Base-by-base conservation (phyloP, 1,140 invertebrate species). In the Sminthurides bifidus region DNA sequence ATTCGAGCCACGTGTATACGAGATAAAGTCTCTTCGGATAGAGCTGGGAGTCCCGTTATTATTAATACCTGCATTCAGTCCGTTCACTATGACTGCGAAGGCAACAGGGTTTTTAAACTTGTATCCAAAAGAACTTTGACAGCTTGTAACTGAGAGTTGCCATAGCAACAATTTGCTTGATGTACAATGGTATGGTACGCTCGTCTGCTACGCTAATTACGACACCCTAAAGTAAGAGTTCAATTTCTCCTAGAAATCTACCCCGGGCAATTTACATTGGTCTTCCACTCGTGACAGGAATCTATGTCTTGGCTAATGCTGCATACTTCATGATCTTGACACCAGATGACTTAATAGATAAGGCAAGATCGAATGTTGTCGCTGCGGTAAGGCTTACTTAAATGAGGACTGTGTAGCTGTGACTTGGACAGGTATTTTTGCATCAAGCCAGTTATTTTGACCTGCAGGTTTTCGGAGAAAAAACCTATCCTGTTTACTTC, bases 291-390 rank as follows among this genome's bases (percentile, higher is more conserved):
- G 87, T 92, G 26, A 93, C 89, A 0, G 71, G 79, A 23, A 81
- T 93, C 40, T 93, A 94, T 72, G 83, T 89, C 15, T 70, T 92
- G 56, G 83, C 86, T 1, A 94, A 93, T 72, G 72, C 92, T 52
- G 87, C 90, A 15, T 92, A 93, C 71, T 91, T 92, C 68, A 82
- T 85, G 2, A 86, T 90, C 2, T 78, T 93, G 17, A 76, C 81
- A 14, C 81, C 82, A 31, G 72, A 75, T 10, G 87, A 92, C 71
- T 83, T 92, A 74, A 71, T 85, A 8, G 17, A 21, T 5, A 33
- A 5, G 3, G 12, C 3, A 37, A 73, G 76, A 23, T 86, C 83
- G 3, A 71, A 82, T 41, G 88, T 89, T 29, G 86, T 92, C 17
- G 90, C 89, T 40, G 85, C 87, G 69, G 84, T 87, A 74, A 76